These are phyloP conservation scores for Thalassarche chlororhynchos DNA, from an alignment of 2,113 vertebrate genomes.

Conservation along the genomic window DNA sequence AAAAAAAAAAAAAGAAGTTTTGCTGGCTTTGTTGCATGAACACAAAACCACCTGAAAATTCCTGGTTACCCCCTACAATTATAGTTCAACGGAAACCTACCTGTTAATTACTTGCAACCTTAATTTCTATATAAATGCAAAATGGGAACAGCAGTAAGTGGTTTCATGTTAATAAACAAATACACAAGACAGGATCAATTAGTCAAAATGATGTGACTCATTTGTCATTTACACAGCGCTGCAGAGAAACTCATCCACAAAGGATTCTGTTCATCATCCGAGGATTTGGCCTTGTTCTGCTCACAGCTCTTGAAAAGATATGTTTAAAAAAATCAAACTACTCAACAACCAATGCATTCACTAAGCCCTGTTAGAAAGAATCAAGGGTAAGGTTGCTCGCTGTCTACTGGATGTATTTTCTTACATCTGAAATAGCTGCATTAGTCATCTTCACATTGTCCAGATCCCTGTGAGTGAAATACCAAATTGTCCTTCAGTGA, in stretches of 20 bases:
- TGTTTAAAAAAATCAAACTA: neutral
- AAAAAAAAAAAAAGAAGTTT: neutral
- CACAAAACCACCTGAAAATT: neutral
- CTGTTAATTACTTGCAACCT: neutral
- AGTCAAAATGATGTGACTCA: constrained; percentile 44
- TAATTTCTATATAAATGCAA: neutral
- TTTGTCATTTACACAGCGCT: neutral
- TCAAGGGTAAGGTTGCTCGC: neutral
- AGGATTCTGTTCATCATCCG: neutral
- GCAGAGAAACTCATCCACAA: neutral
- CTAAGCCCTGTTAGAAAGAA: neutral
- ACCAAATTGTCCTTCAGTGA: neutral
- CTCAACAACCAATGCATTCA: neutral
- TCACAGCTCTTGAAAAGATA: neutral
- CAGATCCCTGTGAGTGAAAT: neutral
- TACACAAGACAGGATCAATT: constrained; percentile 35
- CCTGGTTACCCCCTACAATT: neutral
- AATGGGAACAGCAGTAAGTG: neutral
- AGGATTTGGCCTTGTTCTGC: constrained; percentile 8
- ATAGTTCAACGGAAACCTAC: neutral
- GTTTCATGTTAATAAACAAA: constrained; percentile 51
- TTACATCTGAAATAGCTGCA: constrained; percentile 25
- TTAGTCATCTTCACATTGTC: constrained; percentile 44
- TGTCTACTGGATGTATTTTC: neutral
- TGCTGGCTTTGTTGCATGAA: neutral